Evolutionary conservation across 2,113 vertebrate species (phyloP).

Genomic region (Ophthalmotilapia sp.): DNA sequence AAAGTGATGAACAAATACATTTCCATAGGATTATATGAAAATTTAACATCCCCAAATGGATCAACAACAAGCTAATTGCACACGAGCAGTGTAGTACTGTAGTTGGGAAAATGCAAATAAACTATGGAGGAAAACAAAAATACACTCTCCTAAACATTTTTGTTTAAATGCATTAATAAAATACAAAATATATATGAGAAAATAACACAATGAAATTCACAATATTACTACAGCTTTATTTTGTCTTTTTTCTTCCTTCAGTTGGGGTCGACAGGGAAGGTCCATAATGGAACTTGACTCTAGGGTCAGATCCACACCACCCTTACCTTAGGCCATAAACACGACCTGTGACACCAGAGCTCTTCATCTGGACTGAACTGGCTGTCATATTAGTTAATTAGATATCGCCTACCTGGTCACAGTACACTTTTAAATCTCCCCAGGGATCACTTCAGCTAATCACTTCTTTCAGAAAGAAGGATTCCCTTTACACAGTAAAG

Average conservation of each 20-base stretch:
- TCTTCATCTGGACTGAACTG: neutral
- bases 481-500: neutral
- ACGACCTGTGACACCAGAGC: conserved; percentile 38
- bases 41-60: neutral
- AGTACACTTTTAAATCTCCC: conserved; percentile 11
- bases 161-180: neutral
- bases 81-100: neutral
- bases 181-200: accelerated
- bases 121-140: neutral
- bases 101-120: neutral
- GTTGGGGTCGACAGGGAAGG: neutral
- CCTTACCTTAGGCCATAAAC: conserved; percentile 21
- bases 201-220: neutral
- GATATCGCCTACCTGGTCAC: conserved; percentile 6
- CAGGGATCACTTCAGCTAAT: neutral
- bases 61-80: neutral
- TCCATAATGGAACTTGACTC: conserved; percentile 10
- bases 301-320: conserved; percentile 29
- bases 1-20: neutral
- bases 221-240: neutral
- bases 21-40: neutral
- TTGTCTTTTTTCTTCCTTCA: neutral
- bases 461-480: neutral
- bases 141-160: neutral
- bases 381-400: conserved; percentile 18